phyloP scores from a whole-genome alignment of 64 coral and sea anemone species.

The Dendrophyllia cribrosa region DNA sequence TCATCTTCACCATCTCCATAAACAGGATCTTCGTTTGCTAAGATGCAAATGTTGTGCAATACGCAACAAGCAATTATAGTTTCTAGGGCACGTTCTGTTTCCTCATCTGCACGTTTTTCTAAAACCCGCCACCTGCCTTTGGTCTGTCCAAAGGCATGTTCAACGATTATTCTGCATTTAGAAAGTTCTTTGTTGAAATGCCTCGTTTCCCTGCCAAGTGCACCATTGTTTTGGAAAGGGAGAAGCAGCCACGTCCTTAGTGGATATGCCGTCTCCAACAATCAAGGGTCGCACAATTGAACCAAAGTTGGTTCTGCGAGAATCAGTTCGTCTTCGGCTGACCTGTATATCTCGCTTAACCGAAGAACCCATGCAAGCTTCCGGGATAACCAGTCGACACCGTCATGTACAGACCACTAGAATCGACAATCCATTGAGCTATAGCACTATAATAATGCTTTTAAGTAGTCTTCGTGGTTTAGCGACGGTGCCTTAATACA shows the following conservation, averaged over 20 bases:
- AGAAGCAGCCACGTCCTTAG: constrained; percentile 18
- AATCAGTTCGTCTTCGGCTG: too few relatives aligned
- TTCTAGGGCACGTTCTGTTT: constrained; percentile 4
- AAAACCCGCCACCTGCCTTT: constrained; percentile 50
- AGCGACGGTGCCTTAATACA: too few relatives aligned
- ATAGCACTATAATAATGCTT: too few relatives aligned
- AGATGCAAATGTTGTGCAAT: constrained; percentile 59
- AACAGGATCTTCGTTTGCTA: background rate
- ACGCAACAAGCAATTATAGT: constrained; percentile 53
- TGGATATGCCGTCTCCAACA: constrained; percentile 53
- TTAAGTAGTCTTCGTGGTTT: too few relatives aligned
- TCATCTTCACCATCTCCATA: too few relatives aligned
- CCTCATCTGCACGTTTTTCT: constrained; percentile 44
- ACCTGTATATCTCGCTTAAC: too few relatives aligned
- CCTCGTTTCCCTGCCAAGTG: constrained; percentile 16
- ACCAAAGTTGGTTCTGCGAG: too few relatives aligned
- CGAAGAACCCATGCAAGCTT: too few relatives aligned
- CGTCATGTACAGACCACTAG: too few relatives aligned
- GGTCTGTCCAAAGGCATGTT: constrained; percentile 49
- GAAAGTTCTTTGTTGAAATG: constrained; percentile 48
- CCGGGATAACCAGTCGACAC: too few relatives aligned
- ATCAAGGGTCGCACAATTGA: constrained; percentile 18
- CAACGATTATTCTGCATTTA: constrained; percentile 33
- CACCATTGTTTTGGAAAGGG: constrained; percentile 26
- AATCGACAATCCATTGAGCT: too few relatives aligned